Percentiles rank a stretch among this genome's conserved stretches.
phyloP scores from a whole-genome alignment of 2,888 invertebrate genomes.

The Dolichomitus sp. region DNA sequence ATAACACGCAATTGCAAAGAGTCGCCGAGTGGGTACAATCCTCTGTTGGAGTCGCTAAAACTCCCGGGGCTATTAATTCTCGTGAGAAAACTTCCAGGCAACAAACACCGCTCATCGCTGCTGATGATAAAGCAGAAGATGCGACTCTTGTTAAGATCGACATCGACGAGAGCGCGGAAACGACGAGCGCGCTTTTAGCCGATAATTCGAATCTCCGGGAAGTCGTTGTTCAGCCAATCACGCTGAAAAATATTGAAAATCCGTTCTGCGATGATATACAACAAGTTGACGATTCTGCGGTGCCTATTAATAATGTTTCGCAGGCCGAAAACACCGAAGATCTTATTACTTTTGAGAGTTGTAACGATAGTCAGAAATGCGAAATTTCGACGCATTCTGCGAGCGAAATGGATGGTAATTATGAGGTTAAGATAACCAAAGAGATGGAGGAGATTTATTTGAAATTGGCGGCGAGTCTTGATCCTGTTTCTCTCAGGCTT shows the following conservation, averaged over 20 bases:
- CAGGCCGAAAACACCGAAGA: conserved; percentile 70
- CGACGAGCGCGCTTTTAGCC: conserved; percentile 5
- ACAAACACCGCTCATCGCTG: conserved; percentile 4
- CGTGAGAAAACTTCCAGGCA: conserved; percentile 44
- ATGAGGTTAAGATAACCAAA: conserved; percentile 82
- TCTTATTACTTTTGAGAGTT: conserved; percentile 80
- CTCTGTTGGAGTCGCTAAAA: conserved; percentile 73
- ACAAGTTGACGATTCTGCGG: background rate
- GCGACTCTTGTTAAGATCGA: conserved; percentile 62
- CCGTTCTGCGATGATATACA: conserved; percentile 41
- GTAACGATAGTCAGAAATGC: conserved; percentile 75
- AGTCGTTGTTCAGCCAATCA: conserved; percentile 20
- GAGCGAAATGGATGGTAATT: conserved; percentile 68
- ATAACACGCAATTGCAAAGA: conserved; percentile 88
- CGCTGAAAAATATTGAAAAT: conserved; percentile 44
- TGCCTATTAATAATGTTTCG: background rate
- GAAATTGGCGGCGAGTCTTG: conserved; percentile 83
- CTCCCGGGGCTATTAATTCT: background rate
- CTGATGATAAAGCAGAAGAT: conserved; percentile 58
- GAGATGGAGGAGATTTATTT: conserved; percentile 85
- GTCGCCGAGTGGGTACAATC: conserved; percentile 93
- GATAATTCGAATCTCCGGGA: conserved; percentile 46
- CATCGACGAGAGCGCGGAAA: conserved; percentile 36
- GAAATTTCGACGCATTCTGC: conserved; percentile 37
- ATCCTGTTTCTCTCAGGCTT: conserved; percentile 77